Evolutionary conservation across 2,797 vertebrate species (phyloP), one percentile per base, ranked within the genome.

Genomic region (Malurus splendens): DNA sequence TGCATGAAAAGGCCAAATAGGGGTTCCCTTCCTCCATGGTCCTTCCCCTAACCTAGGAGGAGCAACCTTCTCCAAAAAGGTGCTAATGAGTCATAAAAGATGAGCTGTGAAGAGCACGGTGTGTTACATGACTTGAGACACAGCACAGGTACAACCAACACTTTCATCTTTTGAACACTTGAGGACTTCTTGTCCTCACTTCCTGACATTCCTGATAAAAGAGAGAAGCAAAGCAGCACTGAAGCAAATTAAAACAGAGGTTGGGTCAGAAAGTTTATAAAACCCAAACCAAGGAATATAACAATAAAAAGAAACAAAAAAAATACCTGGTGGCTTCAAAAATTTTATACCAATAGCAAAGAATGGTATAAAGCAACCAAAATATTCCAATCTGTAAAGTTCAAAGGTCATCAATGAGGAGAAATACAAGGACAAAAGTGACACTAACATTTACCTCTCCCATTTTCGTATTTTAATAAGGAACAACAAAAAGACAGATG

Each of bases 41-140:
- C 19, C 60, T 56, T 32, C 20, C 45, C 76, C 67, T 83, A 83
- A 86, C 68, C 70, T 44, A 87, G 56, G 27, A 71, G 64, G 47
- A 89, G 68, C 59, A 92, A 82, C 59, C 44, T 94, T 91, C 88
- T 89, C 91, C 59, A 14, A 89, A 89, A 81, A 45, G 70, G 20
- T 70, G 85, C 74, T 92, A 86, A 90, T 65, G 77, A 94, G 52
- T 92, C 72, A 74, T 59, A 84, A 92, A 45, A 92, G 86, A 88
- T 41, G 62, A 93, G 59, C 64, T 77, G 62, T 47, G 50, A 94
- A 95, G 60, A 77, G 45, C 66, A 91, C 7, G 0, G 74, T 56
- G 60, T 7, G 3, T 66, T 93, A 90, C 25, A 10, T 18, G 41
- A 47, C 75, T 66, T 68, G 54, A n/a, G 62, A 57, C 5, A 65